Conservation (phyloP, 35 echinoderm and acorn worm genomes). For the Ptychodera flava region DNA sequence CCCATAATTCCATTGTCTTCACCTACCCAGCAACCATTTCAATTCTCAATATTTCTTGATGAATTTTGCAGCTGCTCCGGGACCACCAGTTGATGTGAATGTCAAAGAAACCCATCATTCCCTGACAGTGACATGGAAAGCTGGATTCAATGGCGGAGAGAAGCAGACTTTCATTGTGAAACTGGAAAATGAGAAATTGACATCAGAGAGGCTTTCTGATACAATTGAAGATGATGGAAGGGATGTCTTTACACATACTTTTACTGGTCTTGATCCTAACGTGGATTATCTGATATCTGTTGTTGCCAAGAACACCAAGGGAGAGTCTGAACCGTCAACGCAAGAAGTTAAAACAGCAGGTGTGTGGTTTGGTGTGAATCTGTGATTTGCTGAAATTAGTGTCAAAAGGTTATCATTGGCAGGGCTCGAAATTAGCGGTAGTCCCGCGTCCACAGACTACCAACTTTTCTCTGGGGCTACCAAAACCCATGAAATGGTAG, state of each 20-base stretch:
- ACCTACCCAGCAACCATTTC: too few relatives aligned
- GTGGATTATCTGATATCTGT: background rate
- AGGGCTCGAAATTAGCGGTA: too few relatives aligned
- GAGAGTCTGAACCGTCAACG: background rate
- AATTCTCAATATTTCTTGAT: too few relatives aligned
- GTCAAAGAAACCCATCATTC: background rate
- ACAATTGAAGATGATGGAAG: background rate
- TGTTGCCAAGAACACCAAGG: background rate
- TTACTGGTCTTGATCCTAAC: background rate
- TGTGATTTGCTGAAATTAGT: too few relatives aligned
- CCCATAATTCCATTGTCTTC: too few relatives aligned
- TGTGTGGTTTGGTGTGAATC: too few relatives aligned
- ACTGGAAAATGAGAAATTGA: background rate
- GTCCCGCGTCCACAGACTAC: too few relatives aligned
- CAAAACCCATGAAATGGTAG: too few relatives aligned
- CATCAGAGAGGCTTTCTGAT: background rate
- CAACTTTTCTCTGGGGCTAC: too few relatives aligned
- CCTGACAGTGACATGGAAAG: background rate
- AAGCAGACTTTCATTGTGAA: background rate
- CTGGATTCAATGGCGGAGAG: background rate
- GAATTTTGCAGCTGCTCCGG: background rate
- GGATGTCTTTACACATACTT: background rate
- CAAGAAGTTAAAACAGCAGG: background rate
- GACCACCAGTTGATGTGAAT: background rate
- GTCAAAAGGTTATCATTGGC: too few relatives aligned